Evolutionary conservation across 2,113 vertebrate species (phyloP).

Genomic region (Nannospalax galili): DNA sequence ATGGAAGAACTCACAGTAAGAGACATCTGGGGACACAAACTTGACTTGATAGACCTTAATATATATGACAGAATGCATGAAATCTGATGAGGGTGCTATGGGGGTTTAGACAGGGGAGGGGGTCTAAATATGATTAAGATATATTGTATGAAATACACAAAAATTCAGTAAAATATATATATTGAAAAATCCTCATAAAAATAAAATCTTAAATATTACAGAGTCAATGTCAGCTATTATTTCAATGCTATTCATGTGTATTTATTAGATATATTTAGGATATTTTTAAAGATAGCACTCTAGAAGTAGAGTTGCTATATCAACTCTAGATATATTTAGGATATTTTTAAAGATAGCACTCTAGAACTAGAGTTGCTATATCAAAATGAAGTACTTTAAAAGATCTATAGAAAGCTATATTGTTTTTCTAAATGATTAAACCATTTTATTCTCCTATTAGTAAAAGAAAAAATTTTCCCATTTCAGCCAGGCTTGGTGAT

Average conservation of each 20-base stretch:
- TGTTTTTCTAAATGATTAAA: constrained; percentile 20
- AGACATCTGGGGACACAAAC: too few species aligned
- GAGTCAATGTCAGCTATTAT: neutral
- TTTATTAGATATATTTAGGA: neutral
- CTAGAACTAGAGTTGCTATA: neutral
- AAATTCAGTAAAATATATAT: too few species aligned
- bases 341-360: neutral
- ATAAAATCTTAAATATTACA: neutral
- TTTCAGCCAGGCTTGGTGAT: neutral
- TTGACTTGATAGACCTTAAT: too few species aligned
- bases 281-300: neutral
- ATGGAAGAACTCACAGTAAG: too few species aligned
- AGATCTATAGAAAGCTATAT: neutral
- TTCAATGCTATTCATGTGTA: neutral
- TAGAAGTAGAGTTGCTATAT: neutral
- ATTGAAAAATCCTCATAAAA: too few species aligned
- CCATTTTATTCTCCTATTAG: neutral
- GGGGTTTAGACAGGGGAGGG: too few species aligned
- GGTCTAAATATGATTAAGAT: too few species aligned
- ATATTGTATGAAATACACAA: too few species aligned
- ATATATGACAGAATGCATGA: too few species aligned
- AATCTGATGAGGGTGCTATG: too few species aligned
- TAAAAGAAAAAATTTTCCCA: constrained; percentile 17
- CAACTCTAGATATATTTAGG: neutral
- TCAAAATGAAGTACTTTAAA: neutral